Evolutionary conservation across 2,797 vertebrate genomes (phyloP).

Genomic region (Premnoplex brunnescens): DNA sequence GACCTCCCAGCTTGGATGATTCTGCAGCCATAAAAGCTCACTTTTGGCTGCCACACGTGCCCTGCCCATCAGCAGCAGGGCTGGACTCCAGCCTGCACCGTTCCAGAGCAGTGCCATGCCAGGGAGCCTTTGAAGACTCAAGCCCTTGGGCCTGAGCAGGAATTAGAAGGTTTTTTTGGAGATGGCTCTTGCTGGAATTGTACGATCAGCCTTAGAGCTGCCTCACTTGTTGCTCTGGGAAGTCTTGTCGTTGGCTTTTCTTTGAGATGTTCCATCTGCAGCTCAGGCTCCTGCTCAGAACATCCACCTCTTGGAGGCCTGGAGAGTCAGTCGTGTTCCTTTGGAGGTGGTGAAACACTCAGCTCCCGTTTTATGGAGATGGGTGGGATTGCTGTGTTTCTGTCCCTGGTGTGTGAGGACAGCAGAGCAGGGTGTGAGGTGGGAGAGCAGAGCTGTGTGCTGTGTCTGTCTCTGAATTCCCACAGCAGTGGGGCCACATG

Average conservation of each 20-base stretch:
- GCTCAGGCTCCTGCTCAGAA: background rate
- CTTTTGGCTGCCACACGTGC: rapidly evolving
- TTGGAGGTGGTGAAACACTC: background rate
- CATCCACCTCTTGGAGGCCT: background rate
- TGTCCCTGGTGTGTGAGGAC: rapidly evolving
- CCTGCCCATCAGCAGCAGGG: background rate
- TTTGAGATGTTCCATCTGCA: background rate
- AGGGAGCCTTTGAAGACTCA: background rate
- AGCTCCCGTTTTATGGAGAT: background rate
- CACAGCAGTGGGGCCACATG: rapidly evolving
- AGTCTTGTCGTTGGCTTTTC: background rate
- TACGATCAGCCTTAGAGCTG: background rate
- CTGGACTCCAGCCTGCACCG: rapidly evolving
- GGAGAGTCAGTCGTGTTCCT: background rate
- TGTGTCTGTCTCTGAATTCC: rapidly evolving
- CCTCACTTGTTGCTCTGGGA: background rate
- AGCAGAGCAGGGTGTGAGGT: background rate
- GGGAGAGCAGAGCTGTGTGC: background rate
- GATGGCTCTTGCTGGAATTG: background rate
- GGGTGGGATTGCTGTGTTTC: background rate
- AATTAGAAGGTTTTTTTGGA: background rate
- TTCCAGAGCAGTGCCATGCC: background rate
- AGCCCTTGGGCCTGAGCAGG: rapidly evolving
- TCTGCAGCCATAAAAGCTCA: background rate
- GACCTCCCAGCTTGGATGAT: rapidly evolving